Evolutionary conservation across 64 coral and sea anemone genomes (phyloP), one percentile per base, ranked within the genome.

Genomic region (Actinia equina): DNA sequence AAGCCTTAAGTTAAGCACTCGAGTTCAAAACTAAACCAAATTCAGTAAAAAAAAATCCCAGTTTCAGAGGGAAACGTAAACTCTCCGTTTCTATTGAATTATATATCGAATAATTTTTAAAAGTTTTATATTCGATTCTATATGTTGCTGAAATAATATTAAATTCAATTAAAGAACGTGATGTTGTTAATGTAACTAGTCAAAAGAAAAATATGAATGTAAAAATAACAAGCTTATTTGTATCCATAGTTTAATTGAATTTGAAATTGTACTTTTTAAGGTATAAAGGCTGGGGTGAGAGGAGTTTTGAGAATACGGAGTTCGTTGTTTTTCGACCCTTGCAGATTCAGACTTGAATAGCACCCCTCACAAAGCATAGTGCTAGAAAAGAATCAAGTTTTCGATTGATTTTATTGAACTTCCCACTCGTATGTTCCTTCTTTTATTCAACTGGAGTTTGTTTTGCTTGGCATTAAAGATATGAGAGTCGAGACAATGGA

Each of bases 381-480:
- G 69, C 25, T 74, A 12, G 26, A 27, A 10, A 27, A 41, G 26
- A 74, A 74, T 25, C 23, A 74, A 41, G 11, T 41, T 41, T 41
- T 41, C 69, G 69, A 74, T 74, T 74, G 69, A 25, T 74, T 74
- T 74, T 41, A 74, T 74, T 74, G 69, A 30, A 74, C 69, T 27
- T 14, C 69, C 69, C 69, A 74, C 69, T 74, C 69, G 12, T 14
- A 37, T 74, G n/a, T 74, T 74, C 26, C 25, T 41, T 74, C 69
- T 41, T 74, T 74, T 74, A 30, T 74, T 74, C 69, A 6, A 74
- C 3, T 74, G 7, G 6, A 30, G 27, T 41, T 74, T 74, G 69
- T 74, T 74, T 74, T 74, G 69, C 69, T 74, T 41, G 11, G 15
- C 4, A 74, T 74, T 30, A 74, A 74, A 74, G 69, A 74, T 74